phyloP scores from a whole-genome alignment of 2,113 vertebrate genomes.

The Ammospiza nelsoni region DNA sequence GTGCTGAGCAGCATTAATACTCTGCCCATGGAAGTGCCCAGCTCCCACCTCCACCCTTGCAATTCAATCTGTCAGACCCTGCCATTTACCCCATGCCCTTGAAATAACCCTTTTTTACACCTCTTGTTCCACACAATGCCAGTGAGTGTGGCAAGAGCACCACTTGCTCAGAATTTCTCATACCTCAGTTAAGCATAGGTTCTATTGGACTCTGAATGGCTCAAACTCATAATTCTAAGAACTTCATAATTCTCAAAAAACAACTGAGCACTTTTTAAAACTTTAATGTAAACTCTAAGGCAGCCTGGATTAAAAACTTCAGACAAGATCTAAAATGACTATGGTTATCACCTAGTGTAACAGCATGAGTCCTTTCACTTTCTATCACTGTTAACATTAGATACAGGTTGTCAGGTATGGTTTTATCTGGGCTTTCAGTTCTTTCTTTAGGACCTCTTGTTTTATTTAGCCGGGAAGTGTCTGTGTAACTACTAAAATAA shows the following conservation, averaged over 20 bases:
- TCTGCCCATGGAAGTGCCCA: background rate
- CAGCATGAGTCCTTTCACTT: background rate
- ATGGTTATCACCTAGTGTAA: background rate
- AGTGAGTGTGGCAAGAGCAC: background rate
- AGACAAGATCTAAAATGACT: background rate
- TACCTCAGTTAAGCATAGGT: background rate
- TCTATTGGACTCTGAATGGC: background rate
- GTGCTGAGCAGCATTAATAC: background rate
- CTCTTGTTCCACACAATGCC: rapidly evolving
- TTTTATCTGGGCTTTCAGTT: background rate
- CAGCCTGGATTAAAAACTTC: background rate
- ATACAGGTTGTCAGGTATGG: background rate
- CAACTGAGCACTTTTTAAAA: background rate
- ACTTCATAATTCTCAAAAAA: background rate
- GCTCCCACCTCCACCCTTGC: background rate
- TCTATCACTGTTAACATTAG: background rate
- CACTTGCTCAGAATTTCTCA: background rate
- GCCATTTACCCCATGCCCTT: background rate
- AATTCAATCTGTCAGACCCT: background rate
- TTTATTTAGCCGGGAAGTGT: background rate
- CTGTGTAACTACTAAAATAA: background rate
- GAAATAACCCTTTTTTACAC: background rate
- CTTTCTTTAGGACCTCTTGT: background rate
- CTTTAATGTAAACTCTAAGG: background rate
- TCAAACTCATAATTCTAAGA: background rate